phyloP scores from a whole-genome alignment of 1,140 invertebrate species.

The Trachymyrmex cornetzi region DNA sequence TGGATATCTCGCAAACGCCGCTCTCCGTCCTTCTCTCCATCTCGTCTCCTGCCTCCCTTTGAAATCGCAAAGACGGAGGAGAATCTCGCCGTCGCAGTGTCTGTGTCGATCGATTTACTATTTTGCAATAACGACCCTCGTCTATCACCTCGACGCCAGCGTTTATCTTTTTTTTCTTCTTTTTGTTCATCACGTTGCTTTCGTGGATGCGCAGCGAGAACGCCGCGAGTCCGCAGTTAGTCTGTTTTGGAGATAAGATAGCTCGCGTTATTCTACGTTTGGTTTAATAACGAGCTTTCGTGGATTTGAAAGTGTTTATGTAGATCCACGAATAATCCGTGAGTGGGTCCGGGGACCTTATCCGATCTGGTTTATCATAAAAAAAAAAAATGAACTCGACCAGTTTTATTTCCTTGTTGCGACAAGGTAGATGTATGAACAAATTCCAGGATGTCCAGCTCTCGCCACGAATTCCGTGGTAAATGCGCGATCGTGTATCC shows the following conservation, averaged over 20 bases:
- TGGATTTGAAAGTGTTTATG: neutral
- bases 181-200: conserved; percentile 51
- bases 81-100: neutral
- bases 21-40: neutral
- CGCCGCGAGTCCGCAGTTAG: neutral
- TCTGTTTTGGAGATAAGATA: neutral
- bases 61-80: conserved; percentile 5
- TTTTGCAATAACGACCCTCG: conserved; percentile 67
- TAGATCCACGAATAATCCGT: neutral
- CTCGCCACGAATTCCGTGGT: conserved; percentile 51
- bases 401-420: neutral
- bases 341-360: neutral
- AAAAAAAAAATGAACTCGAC: neutral
- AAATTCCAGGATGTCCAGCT: conserved; percentile 11
- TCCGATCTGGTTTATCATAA: neutral
- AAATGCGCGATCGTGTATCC: conserved; percentile 36
- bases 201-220: conserved; percentile 7
- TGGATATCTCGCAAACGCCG: neutral
- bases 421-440: neutral
- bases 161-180: conserved; percentile 21
- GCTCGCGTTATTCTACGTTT: neutral
- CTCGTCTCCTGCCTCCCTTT: neutral
- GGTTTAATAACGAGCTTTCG: neutral
- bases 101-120: conserved; percentile 71
- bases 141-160: conserved; percentile 43